These are phyloP conservation scores for Nasonia giraulti DNA, from an alignment of 1,140 invertebrate genomes.

Conservation along the genomic window DNA sequence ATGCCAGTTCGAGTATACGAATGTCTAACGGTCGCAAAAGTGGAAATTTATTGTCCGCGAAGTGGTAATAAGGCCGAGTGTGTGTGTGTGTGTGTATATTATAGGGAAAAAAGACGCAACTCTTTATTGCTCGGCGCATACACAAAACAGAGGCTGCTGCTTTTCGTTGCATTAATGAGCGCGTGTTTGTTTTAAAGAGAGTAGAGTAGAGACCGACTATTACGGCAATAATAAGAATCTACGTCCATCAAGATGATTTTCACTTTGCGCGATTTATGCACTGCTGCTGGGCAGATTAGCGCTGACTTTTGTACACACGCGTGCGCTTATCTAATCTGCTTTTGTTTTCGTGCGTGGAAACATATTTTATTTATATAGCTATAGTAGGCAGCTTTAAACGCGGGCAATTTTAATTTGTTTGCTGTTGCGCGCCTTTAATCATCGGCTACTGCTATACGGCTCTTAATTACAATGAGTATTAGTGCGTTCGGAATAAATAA, in stretches of 20 bases:
- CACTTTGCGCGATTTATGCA: not conserved
- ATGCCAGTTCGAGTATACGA: too few relatives aligned
- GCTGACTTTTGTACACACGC: not conserved
- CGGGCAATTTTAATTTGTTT: not conserved
- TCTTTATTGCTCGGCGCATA: not conserved
- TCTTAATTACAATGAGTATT: not conserved
- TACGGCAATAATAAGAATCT: not conserved
- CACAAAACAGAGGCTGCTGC: not conserved
- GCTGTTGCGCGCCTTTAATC: not conserved
- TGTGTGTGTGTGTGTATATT: too few relatives aligned
- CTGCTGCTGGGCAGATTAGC: not conserved
- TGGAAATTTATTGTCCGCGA: not conserved
- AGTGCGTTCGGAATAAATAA: not conserved
- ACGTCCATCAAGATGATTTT: not conserved
- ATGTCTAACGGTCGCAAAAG: too few relatives aligned
- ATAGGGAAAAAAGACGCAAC: not conserved
- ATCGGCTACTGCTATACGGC: not conserved
- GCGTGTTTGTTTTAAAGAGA: constrained; percentile 15
- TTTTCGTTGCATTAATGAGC: constrained; percentile 15
- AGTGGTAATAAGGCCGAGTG: not conserved
- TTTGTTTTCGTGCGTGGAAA: not conserved
- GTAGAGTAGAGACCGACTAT: not conserved
- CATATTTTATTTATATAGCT: not conserved
- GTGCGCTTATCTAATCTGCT: not conserved
- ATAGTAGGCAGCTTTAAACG: not conserved